Base-by-base conservation (phyloP, 1,140 invertebrate genomes). In the Octopus sinensis region DNA sequence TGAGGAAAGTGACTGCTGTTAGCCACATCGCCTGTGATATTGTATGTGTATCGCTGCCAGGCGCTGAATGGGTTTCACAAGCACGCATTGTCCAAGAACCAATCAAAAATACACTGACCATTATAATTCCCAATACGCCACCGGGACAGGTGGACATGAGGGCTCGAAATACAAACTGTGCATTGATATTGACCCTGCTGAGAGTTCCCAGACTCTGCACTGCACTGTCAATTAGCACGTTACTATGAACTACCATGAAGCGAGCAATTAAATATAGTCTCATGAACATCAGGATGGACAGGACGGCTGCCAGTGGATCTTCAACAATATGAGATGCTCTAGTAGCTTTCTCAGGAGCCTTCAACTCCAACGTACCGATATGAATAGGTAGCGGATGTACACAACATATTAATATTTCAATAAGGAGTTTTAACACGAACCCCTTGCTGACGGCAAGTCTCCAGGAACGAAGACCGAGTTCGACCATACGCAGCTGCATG, bases 1-100 rank as follows among this genome's bases (percentile, higher is more conserved):
- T 89, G 0, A 91, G 85, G 79, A 91, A 91, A 1, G 90, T 91
- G 54, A 90, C 89, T n/a, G 89, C 88, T 3, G 89, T 84, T 13
- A 90, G 83, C 90, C 90, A 91, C 86, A 91, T 88, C 6, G 88
- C 85, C 76, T 90, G 86, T 6, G 76, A 52, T 5, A 77, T 51
- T 53, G 76, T 53, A 9, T 51, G 43, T 6, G 84, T 82, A 68
- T 83, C 82, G 53, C 79, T 84, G 71, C 81, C 81, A 7, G 83
- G 82, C 17, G 71, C 80, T 43, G 84, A 82, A 82, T 85, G 86
- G 75, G 84, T 83, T 76, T 88, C 88, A 77, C 88, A 89, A 53
- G 86, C 83, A 7, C 89, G 81, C 4, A 90, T 80, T 30, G 88
- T 85, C 87, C 89, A 91, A 68, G 85, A 86, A 76, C 86, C 86